Conservation (phyloP, 1,140 invertebrate species). For the Pogonognathellus flavescens region DNA sequence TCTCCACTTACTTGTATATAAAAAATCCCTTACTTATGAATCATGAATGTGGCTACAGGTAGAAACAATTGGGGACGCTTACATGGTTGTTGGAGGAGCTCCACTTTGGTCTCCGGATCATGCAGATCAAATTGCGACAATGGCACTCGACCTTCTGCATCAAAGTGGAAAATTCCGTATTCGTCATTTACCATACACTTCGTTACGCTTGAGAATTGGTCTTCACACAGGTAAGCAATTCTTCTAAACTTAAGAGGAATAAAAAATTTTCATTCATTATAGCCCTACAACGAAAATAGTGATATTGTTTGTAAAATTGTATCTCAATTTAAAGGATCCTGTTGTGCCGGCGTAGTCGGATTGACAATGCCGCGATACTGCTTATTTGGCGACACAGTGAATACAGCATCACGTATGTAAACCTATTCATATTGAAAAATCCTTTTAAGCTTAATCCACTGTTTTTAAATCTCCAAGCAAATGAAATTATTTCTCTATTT, state of each 20-base stretch:
- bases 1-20: background rate
- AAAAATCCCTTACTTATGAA: too few relatives aligned
- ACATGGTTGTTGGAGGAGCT: conserved; percentile 94
- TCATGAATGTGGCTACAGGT: conserved; percentile 48
- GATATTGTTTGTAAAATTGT: too few relatives aligned
- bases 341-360: conserved; percentile 85
- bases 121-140: conserved; percentile 88
- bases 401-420: conserved; percentile 93
- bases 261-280: too few relatives aligned
- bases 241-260: background rate
- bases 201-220: conserved; percentile 85
- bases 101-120: conserved; percentile 84
- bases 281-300: too few relatives aligned
- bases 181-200: conserved; percentile 84
- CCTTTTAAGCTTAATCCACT: too few relatives aligned
- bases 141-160: conserved; percentile 89
- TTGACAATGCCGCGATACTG: conserved; percentile 91
- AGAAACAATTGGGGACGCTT: conserved; percentile 91
- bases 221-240: conserved; percentile 79
- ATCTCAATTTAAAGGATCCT: conserved; percentile 74
- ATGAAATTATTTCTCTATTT: too few relatives aligned
- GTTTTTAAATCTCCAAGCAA: too few relatives aligned
- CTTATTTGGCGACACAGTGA: conserved; percentile 93
- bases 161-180: conserved; percentile 88
- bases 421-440: conserved; percentile 71